These are phyloP conservation scores for Craseonycteris thonglongyai DNA, from an alignment of 2,113 vertebrate species.

Conservation along the genomic window DNA sequence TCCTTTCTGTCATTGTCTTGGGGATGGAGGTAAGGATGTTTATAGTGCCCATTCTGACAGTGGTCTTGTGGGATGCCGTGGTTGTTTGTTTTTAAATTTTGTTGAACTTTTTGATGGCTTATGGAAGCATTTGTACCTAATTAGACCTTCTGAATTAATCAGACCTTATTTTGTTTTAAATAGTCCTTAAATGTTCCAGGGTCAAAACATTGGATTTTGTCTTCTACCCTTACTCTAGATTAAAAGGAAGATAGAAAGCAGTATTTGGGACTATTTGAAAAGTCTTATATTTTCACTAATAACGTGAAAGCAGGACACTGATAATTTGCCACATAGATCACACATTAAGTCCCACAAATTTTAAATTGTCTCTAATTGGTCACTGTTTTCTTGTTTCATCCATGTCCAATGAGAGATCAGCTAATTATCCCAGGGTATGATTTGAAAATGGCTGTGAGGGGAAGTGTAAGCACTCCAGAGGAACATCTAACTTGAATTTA, in stretches of 20 bases:
- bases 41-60: neutral
- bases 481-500: neutral
- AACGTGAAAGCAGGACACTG: neutral
- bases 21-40: too few species aligned
- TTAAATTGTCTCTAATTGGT: neutral
- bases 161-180: neutral
- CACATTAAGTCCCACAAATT: neutral
- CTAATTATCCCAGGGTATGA: neutral
- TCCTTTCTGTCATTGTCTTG: neutral
- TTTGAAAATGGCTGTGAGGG: neutral
- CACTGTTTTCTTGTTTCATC: neutral
- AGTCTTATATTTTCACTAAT: neutral
- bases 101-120: conserved; percentile 16
- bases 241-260: neutral
- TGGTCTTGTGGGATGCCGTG: neutral
- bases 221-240: neutral
- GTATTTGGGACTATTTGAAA: neutral
- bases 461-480: neutral
- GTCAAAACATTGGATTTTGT: neutral
- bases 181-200: neutral
- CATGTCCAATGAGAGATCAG: neutral
- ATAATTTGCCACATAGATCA: neutral
- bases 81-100: neutral
- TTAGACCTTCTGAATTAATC: neutral
- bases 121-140: neutral